A percentile compares a stretch with the other conserved stretches of the same genome.
phyloP scores from a whole-genome alignment of 1,140 invertebrate species.

The Drosophila neocordata region DNA sequence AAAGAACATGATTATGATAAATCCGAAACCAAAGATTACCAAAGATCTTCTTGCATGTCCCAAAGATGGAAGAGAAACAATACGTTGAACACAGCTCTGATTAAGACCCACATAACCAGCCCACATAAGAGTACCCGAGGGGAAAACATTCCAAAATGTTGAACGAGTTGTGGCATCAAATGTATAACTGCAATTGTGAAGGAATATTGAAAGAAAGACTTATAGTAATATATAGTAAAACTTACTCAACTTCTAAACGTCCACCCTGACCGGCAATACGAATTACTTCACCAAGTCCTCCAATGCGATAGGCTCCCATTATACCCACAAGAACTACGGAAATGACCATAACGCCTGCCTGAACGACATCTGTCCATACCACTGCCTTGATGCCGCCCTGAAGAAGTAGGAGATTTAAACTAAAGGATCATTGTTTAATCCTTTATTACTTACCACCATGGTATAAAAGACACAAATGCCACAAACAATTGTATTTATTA shows the following conservation, averaged over 20 bases:
- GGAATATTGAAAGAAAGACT: not conserved
- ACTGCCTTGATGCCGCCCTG: constrained; percentile 94
- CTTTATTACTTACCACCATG: constrained; percentile 86
- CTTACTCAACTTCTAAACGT: constrained; percentile 86
- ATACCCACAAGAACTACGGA: constrained; percentile 88
- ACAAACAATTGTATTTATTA: constrained; percentile 88
- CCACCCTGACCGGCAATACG: constrained; percentile 84
- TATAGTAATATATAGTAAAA: not conserved
- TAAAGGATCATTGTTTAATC: not conserved
- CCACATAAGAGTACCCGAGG: constrained; percentile 49
- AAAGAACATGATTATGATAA: constrained; percentile 83
- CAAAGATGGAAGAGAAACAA: constrained; percentile 68
- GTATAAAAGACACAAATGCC: constrained; percentile 93
- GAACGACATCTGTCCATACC: constrained; percentile 93
- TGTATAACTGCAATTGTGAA: constrained; percentile 43
- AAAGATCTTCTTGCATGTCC: constrained; percentile 76
- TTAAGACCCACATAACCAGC: constrained; percentile 65
- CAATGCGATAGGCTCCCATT: constrained; percentile 87
- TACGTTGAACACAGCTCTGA: constrained; percentile 76
- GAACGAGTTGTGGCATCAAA: constrained; percentile 54
- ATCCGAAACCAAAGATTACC: constrained; percentile 84
- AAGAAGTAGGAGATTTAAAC: not conserved
- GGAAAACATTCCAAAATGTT: constrained; percentile 64
- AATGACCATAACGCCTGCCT: constrained; percentile 89
- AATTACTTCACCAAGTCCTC: constrained; percentile 87